Base-by-base conservation (phyloP, 2,888 invertebrate species). In the Drosophila melanosoma region DNA sequence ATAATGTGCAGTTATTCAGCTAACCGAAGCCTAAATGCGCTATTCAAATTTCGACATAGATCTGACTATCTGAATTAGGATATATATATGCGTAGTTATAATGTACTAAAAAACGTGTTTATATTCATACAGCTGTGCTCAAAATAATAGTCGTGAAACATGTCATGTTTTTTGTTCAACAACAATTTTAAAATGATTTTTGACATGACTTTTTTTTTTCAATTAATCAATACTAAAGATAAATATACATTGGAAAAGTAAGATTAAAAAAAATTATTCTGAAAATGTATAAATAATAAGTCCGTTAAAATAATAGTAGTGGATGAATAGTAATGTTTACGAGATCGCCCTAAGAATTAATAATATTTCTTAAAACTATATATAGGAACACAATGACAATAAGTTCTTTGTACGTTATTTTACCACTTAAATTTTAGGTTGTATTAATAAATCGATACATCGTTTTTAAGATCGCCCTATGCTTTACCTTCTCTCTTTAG, bases 1-100 rank as follows among this genome's bases (percentile, higher is more conserved):
- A 61, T 56, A 45, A 29, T 60, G 17, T 32, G 1, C 8, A 12
- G 4, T 32, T 11, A 6, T 12, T 26, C 5, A 29, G 20, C 15
- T 17, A 33, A 49, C n/a, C 40, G 48, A 26, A 57, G 1, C 6
- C n/a, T 1, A n/a, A 29, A 48, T 69, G 2, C 71, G 29, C 69
- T 69, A 40, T 35, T 20, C 29, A 6, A 11, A 6, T 11, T 26
- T 26, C 26, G 8, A 11, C 29, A 17, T 1, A n/a, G 11, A 29
- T 29, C 11, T 29, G 29, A 26, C n/a, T n/a, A 7, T 7, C 3
- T 29, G 0, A n/a, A n/a, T 3, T 6, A 51, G 3, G 7, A 23
- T 7, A 23, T 15, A 8, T 10, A 11, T 10, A 40, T n/a, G n/a
- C 1, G 6, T n/a, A 42, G 42, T 6, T 6, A 20, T 20, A 20